Evolutionary conservation across 2,888 invertebrate genomes (phyloP).

Genomic region (Brachypterus glaber): DNA sequence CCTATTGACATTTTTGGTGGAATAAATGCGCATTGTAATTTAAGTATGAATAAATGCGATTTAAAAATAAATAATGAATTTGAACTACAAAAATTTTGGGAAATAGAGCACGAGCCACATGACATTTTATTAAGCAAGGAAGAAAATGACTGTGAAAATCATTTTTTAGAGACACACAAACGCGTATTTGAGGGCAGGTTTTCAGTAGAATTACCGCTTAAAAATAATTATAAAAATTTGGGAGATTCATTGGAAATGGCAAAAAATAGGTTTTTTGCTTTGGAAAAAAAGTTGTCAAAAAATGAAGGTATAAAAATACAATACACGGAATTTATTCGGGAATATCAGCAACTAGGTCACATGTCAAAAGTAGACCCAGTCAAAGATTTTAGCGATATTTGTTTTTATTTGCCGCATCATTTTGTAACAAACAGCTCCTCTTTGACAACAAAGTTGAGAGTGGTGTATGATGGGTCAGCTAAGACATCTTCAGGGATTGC

Average conservation of each 20-base stretch:
- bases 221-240: conserved; percentile 1
- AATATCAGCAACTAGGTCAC: too few relatives aligned
- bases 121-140: conserved; percentile 3
- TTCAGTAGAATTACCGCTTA: conserved; percentile 9
- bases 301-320: conserved; percentile 1
- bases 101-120: conserved; percentile 5
- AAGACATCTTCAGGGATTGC: too few relatives aligned
- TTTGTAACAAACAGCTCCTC: too few relatives aligned
- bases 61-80: too few relatives aligned
- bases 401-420: conserved; percentile 16
- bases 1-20: neutral
- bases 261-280: conserved; percentile 5
- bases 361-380: too few relatives aligned
- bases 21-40: neutral
- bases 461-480: too few relatives aligned
- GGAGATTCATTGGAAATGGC: conserved; percentile 4
- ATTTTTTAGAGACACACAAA: neutral
- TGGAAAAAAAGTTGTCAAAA: too few relatives aligned
- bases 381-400: neutral
- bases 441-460: too few relatives aligned
- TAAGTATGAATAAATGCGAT: neutral
- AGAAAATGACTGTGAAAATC: conserved; percentile 1
- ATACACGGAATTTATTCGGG: conserved; percentile 11
- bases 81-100: conserved; percentile 16
- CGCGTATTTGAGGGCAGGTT: conserved; percentile 11